Conservation (phyloP, 1,140 invertebrate species). For the Chironomus tepperi region DNA sequence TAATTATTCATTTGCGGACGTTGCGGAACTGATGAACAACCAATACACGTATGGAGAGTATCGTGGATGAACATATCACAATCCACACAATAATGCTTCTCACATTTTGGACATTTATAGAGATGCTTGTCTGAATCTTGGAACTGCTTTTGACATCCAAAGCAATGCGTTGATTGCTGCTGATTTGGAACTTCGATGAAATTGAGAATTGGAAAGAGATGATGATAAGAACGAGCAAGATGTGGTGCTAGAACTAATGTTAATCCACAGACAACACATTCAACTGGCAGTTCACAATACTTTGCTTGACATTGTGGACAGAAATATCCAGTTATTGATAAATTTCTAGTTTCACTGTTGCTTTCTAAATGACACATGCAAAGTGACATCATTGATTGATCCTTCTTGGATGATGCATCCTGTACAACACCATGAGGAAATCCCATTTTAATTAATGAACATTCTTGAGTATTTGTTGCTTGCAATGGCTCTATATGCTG, state of each 20-base stretch:
- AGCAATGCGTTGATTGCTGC: constrained; percentile 51
- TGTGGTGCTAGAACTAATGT: constrained; percentile 97
- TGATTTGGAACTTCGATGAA: constrained; percentile 63
- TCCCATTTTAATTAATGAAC: constrained; percentile 87
- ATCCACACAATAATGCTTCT: constrained; percentile 77
- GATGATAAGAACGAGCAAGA: constrained; percentile 93
- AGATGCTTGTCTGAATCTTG: constrained; percentile 61
- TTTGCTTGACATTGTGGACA: constrained; percentile 95
- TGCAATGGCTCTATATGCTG: constrained; percentile 82
- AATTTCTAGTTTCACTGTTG: constrained; percentile 49
- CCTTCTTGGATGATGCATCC: constrained; percentile 35
- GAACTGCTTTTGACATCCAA: constrained; percentile 61
- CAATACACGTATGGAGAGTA: constrained; percentile 87
- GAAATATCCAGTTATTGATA: constrained; percentile 73
- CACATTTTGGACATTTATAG: constrained; percentile 71
- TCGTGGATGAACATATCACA: constrained; percentile 94
- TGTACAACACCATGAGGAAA: constrained; percentile 62
- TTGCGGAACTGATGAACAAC: constrained; percentile 55
- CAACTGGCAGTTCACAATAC: constrained; percentile 95
- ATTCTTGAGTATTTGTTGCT: constrained; percentile 66
- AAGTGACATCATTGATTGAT: constrained; percentile 61
- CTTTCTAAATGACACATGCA: constrained; percentile 87
- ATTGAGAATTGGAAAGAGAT: constrained; percentile 83
- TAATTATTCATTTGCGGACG: not conserved
- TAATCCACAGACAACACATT: constrained; percentile 89